Evolutionary conservation across 2,888 invertebrate species (phyloP).

Genomic region (Chaetoderma sp.): DNA sequence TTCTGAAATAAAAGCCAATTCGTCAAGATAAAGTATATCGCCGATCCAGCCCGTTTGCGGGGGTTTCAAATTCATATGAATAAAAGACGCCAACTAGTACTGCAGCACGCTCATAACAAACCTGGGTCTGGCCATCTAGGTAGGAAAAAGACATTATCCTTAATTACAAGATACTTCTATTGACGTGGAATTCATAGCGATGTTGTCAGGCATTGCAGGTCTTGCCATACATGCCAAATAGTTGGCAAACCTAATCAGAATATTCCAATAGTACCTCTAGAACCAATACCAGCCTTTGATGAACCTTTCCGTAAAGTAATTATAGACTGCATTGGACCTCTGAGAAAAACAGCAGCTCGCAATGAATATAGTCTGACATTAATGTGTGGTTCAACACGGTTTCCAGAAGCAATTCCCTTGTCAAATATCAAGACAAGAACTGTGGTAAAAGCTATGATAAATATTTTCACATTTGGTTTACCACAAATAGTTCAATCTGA

Average conservation of each 20-base stretch:
- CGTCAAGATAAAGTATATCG: no score
- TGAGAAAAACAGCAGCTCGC: constrained; percentile 9
- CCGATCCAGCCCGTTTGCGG: no score
- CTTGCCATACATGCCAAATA: constrained; percentile 16
- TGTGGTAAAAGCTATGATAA: neutral
- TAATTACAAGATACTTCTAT: constrained; percentile 6
- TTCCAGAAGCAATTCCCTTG: constrained; percentile 22
- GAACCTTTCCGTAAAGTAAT: constrained; percentile 17
- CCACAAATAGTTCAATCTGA: constrained; percentile 19
- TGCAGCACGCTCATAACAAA: no score
- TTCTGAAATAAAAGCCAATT: no score
- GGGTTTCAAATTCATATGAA: no score
- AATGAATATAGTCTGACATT: constrained; percentile 15
- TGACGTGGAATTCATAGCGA: constrained; percentile 14
- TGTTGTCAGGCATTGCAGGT: constrained; percentile 12
- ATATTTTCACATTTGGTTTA: constrained; percentile 15
- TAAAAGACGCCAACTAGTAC: no score
- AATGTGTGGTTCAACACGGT: constrained; percentile 15
- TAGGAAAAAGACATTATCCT: no score
- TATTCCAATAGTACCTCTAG: neutral
- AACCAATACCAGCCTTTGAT: constrained; percentile 18
- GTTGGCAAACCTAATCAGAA: constrained; percentile 10
- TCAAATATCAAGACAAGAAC: constrained; percentile 1
- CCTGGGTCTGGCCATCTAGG: no score
- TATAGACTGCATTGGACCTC: constrained; percentile 13